Conservation (phyloP, 2,797 vertebrate species). For the Myotis daubentonii region DNA sequence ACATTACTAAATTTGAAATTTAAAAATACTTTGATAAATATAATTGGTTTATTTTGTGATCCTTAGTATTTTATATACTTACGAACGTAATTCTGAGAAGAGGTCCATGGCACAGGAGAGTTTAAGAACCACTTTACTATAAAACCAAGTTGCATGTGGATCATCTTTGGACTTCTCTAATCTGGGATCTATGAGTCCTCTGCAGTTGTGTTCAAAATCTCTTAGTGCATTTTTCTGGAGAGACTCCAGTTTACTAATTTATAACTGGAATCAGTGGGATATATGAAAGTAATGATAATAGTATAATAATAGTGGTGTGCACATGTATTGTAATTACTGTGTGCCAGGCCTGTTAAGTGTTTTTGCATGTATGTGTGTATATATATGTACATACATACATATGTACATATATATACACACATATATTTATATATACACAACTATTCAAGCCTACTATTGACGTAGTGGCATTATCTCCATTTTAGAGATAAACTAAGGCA, state of each 20-base stretch:
- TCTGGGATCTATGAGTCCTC: neutral
- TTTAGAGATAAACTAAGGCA: constrained; percentile 29
- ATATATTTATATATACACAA: too few relatives aligned
- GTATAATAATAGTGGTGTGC: neutral
- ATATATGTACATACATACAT: neutral
- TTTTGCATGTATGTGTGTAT: neutral
- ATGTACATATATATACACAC: too few relatives aligned
- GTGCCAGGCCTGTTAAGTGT: neutral
- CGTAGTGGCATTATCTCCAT: neutral
- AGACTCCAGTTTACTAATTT: constrained; percentile 5
- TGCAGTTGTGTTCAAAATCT: neutral
- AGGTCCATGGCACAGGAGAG: neutral
- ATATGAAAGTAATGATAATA: neutral
- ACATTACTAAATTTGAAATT: neutral
- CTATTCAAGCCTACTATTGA: neutral
- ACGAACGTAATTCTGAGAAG: neutral
- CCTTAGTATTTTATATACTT: neutral
- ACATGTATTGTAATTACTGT: neutral
- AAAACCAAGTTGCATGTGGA: neutral
- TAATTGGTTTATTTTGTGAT: constrained; percentile 38
- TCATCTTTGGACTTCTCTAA: neutral
- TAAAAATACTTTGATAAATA: constrained; percentile 9
- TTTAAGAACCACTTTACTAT: constrained; percentile 35
- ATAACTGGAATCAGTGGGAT: neutral
- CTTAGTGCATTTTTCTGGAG: constrained; percentile 26